phyloP scores from a whole-genome alignment of 2,113 vertebrate species.

The Sorex fumeus region DNA sequence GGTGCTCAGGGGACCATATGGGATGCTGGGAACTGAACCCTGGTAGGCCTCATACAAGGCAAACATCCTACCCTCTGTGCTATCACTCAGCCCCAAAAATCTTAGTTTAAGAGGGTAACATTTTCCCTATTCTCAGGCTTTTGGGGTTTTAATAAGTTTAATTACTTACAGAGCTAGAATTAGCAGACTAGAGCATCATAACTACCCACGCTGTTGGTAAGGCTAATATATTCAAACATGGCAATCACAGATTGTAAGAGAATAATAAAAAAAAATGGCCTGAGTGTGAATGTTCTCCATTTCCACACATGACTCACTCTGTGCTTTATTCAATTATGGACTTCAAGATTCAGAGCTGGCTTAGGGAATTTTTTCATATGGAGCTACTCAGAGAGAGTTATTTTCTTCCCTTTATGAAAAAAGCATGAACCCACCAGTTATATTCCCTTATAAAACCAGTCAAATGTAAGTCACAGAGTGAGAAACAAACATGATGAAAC shows the following conservation, averaged over 20 bases:
- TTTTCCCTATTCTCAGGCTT: neutral
- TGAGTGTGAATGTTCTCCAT: neutral
- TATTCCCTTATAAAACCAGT: neutral
- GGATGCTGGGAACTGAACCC: no score
- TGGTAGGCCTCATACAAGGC: no score
- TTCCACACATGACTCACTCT: neutral
- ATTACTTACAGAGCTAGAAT: neutral
- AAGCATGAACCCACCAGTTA: neutral
- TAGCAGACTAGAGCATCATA: neutral
- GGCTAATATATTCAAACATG: neutral
- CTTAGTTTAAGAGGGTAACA: no score
- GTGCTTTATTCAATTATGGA: neutral
- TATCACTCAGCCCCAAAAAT: no score
- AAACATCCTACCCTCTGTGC: no score
- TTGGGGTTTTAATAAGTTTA: neutral
- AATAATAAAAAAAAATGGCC: neutral
- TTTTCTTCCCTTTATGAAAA: neutral
- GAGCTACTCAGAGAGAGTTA: neutral
- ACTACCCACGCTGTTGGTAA: neutral
- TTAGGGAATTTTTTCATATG: neutral
- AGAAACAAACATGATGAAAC: constrained; percentile 4
- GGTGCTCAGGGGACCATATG: no score
- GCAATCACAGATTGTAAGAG: neutral
- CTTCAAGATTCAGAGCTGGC: neutral
- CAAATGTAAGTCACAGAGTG: neutral